Conservation (phyloP, 2,888 invertebrate species). For the Atethmia centrago region DNA sequence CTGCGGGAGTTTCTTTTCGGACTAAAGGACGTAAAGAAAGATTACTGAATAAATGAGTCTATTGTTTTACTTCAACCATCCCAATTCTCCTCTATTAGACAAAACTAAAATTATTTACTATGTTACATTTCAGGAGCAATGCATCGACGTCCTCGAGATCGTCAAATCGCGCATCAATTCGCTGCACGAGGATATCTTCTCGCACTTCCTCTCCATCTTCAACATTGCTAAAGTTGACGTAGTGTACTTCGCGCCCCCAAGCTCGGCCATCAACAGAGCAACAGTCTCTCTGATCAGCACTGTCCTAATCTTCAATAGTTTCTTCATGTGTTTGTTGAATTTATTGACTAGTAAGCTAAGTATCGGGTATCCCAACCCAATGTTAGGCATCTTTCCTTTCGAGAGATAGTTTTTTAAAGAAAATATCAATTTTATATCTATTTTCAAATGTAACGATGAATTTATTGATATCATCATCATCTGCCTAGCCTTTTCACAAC, state of each 20-base stretch:
- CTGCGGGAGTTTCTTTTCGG: no score
- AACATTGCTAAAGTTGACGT: slow-evolving; percentile 98
- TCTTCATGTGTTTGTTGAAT: slow-evolving; percentile 85
- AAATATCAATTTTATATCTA: slow-evolving; percentile 82
- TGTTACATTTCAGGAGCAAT: slow-evolving; percentile 93
- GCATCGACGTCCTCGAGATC: slow-evolving; percentile 94
- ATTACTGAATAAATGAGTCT: no score
- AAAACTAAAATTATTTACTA: no score
- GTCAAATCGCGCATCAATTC: slow-evolving; percentile 96
- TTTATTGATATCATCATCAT: slow-evolving; percentile 83
- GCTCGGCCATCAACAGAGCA: slow-evolving; percentile 84
- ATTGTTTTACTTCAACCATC: no score
- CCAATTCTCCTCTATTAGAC: no score
- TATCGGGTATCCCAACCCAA: slow-evolving; percentile 60
- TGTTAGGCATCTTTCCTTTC: slow-evolving; percentile 79
- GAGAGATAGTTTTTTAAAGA: slow-evolving; percentile 82
- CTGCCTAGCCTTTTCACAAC: no score
- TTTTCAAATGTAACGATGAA: slow-evolving; percentile 85
- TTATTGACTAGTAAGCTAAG: slow-evolving; percentile 77
- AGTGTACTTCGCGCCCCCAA: slow-evolving; percentile 93
- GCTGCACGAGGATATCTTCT: slow-evolving; percentile 95
- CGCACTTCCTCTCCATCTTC: slow-evolving; percentile 96
- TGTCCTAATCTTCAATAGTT: slow-evolving; percentile 69
- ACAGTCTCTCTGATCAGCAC: slow-evolving; percentile 64
- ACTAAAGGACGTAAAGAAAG: no score